Conservation (phyloP, 2,888 invertebrate genomes). For the Tiphia femorata region DNA sequence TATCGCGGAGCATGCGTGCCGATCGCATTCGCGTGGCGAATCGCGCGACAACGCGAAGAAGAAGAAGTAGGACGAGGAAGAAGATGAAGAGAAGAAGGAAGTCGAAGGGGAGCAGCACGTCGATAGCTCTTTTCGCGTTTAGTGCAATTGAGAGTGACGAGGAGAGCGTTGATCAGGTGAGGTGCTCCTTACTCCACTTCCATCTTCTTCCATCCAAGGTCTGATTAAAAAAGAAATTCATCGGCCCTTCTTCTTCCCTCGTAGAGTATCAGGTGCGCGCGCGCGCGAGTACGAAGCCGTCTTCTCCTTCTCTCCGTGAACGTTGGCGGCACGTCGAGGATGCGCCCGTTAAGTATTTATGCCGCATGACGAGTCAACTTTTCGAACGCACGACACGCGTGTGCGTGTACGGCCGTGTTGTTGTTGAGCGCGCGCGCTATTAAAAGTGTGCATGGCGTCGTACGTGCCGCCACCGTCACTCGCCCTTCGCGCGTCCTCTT, state of each 20-base stretch:
- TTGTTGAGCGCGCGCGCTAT: slow-evolving; percentile 30
- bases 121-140: no score
- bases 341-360: slow-evolving; percentile 60
- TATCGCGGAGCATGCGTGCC: slow-evolving; percentile 20
- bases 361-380: slow-evolving; percentile 65
- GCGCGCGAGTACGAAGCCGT: slow-evolving; percentile 31
- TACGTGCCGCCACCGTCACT: not conserved
- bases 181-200: no score
- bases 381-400: no score
- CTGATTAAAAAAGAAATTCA: slow-evolving; percentile 61
- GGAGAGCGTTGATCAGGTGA: slow-evolving; percentile 37
- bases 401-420: slow-evolving; percentile 38
- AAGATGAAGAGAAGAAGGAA: not conserved
- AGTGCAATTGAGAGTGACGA: slow-evolving; percentile 14
- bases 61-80: not conserved
- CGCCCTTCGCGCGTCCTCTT: not conserved
- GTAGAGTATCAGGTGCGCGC: slow-evolving; percentile 63
- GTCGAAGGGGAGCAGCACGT: not conserved
- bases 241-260: slow-evolving; percentile 47
- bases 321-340: slow-evolving; percentile 35
- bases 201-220: slow-evolving; percentile 31
- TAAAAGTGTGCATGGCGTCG: not conserved
- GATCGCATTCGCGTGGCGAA: slow-evolving; percentile 46
- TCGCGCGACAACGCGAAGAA: slow-evolving; percentile 27
- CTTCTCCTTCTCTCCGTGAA: no score